Base-by-base conservation (phyloP, 2,797 vertebrate species). In the Rhinella marina region DNA sequence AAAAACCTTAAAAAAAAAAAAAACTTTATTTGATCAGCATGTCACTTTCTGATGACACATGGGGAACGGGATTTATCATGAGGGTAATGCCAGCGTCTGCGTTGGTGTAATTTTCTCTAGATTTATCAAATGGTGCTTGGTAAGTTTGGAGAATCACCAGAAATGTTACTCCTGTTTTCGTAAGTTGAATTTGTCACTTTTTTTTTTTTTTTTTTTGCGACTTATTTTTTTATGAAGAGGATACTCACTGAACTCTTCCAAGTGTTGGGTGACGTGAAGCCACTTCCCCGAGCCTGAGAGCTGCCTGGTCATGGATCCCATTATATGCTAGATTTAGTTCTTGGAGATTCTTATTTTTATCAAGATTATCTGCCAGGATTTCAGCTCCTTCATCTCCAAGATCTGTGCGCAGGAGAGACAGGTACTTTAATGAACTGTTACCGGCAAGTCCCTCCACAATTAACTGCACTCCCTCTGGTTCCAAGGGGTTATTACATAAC, bases 291-390 rank as follows among this genome's bases (percentile, higher is more conserved):
- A 99, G 93, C 0, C 80, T 91, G 87, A 98, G 92, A 0, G 98
- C 98, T 0, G 96, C 96, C 0, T 81, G 13, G 88, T 99, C 97
- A 0, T 97, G 96, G 2, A 99, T 96, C 13, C 95, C 95, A 85
- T 99, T 99, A 90, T 98, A 98, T 90, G 98, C 98, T 91, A 99
- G 95, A 0, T 99, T 98, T 85, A 99, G 95, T 91, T 99, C 97
- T 94, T 94, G 93, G 1, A 99, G 94, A 17, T 93, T 92, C 0
- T 79, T 75, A 90, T 97, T 97, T 29, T 90, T 59, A 12, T 92
- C 90, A 87, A 99, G 94, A 52, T 90, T 93, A 70, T 91, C 82
- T 11, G 96, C 95, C 85, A 99, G 92, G 62, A 96, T 89, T 68
- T 94, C 81, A 0, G 96, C 94, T 0, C 95, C 96, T 3, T 32